A percentile compares a stretch with the other conserved stretches of the same genome.
Conservation (phyloP, 1,140 invertebrate species). For the Medauroidea extradentata region DNA sequence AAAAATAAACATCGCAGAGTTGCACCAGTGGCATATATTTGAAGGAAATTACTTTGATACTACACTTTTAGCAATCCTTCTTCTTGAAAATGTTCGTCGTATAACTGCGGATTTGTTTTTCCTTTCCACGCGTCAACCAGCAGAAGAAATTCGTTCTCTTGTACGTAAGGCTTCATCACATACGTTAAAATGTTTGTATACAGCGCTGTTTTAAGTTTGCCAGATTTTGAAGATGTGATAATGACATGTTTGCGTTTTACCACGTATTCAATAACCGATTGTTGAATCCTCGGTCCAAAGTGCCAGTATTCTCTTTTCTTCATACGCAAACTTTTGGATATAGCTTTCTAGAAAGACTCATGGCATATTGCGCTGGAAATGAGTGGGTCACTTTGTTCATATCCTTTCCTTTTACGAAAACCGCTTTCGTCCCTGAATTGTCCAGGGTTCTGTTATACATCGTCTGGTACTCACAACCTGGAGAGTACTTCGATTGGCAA, state of each 20-base stretch:
- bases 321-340: conserved; percentile 18
- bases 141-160: conserved; percentile 19
- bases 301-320: conserved; percentile 8
- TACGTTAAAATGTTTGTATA: no score
- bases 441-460: background rate
- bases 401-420: background rate
- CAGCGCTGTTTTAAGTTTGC: no score
- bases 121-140: conserved; percentile 25
- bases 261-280: conserved; percentile 9
- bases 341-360: no score
- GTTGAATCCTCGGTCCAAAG: conserved; percentile 18
- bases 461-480: conserved; percentile 13
- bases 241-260: conserved; percentile 9
- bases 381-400: background rate
- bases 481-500: no score
- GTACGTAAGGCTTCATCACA: conserved; percentile 16
- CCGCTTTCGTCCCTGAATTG: background rate
- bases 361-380: no score
- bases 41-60: conserved; percentile 22
- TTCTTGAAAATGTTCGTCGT: conserved; percentile 18
- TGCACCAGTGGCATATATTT: conserved; percentile 23
- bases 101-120: conserved; percentile 12
- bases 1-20: conserved; percentile 28
- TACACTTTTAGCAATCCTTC: conserved; percentile 6
- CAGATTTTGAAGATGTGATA: conserved; percentile 11